Evolutionary conservation across 2,888 invertebrate genomes (phyloP).

Genomic region (Drosophila mercatorum): DNA sequence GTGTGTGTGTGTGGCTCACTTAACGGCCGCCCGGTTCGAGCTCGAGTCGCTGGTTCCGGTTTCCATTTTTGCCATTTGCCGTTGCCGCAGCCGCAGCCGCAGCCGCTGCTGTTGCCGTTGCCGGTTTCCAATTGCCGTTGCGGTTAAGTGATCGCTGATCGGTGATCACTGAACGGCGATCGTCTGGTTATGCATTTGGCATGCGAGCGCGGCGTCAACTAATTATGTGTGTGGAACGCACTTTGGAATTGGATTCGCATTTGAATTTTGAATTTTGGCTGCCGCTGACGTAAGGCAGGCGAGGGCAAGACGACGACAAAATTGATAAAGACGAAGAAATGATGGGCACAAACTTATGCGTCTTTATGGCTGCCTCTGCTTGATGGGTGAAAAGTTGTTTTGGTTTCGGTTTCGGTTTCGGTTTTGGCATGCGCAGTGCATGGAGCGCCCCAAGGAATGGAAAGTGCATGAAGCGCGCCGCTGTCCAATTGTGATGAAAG

Average conservation of each 20-base stretch:
- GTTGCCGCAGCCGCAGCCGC: conserved; percentile 28
- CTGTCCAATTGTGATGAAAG: conserved; percentile 56
- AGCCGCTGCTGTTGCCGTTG: conserved; percentile 29
- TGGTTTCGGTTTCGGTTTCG: conserved; percentile 8
- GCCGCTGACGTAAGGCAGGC: conserved; percentile 35
- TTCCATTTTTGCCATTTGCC: conserved; percentile 53
- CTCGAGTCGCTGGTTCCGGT: conserved; percentile 60
- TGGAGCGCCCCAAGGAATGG: conserved; percentile 41
- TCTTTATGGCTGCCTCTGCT: conserved; percentile 28
- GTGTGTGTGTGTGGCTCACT: conserved; percentile 17
- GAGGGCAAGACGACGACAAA: conserved; percentile 24
- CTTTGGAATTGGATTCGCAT: conserved; percentile 34
- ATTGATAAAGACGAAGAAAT: conserved; percentile 31
- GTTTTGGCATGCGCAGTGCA: conserved; percentile 52
- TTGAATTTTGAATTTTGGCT: conserved; percentile 24
- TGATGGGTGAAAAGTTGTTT: conserved; percentile 55
- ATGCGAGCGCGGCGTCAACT: conserved; percentile 63
- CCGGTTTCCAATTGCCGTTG: conserved; percentile 30
- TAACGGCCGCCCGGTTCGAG: conserved; percentile 17
- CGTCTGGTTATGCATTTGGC: conserved; percentile 67
- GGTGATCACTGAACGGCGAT: conserved; percentile 24
- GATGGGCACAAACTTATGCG: conserved; percentile 55
- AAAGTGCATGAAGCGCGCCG: conserved; percentile 57
- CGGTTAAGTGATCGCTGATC: conserved; percentile 56
- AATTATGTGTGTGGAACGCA: conserved; percentile 63